Conservation (phyloP, 2,888 invertebrate species). For the Pollenia angustigena region DNA sequence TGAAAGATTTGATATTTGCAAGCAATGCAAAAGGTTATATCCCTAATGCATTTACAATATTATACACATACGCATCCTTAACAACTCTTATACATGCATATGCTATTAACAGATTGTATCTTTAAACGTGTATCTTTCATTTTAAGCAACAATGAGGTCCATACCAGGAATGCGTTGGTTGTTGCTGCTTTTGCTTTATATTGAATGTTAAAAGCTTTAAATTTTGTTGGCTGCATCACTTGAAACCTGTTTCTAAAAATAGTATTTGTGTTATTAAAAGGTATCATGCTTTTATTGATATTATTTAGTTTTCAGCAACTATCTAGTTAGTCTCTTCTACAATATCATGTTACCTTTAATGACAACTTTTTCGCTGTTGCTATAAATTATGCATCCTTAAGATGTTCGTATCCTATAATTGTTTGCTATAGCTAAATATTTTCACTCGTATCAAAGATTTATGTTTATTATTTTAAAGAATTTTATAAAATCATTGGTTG, state of each 20-base stretch:
- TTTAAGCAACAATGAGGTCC: not conserved
- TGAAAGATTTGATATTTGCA: too few relatives aligned
- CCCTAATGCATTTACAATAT: too few relatives aligned
- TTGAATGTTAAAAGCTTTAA: not conserved
- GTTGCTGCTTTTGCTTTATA: not conserved
- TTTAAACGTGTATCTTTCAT: constrained; percentile 21
- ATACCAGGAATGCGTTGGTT: constrained; percentile 7
- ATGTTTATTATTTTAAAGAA: not conserved
- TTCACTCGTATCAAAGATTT: not conserved
- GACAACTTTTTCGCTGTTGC: constrained; percentile 49
- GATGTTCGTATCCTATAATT: not conserved
- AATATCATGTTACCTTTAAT: constrained; percentile 46
- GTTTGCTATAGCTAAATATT: not conserved
- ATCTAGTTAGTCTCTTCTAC: not conserved
- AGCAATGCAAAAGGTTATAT: too few relatives aligned
- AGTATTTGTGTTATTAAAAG: not conserved
- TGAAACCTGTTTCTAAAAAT: constrained; percentile 48
- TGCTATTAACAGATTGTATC: constrained; percentile 20
- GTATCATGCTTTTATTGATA: not conserved
- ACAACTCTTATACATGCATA: too few relatives aligned
- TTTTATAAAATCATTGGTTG: not conserved
- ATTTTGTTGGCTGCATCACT: constrained; percentile 10
- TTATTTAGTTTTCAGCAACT: not conserved
- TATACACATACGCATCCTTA: not conserved
- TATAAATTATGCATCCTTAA: constrained; percentile 27